Base-by-base conservation (phyloP, 1,140 invertebrate species). In the Camponotus floridanus region DNA sequence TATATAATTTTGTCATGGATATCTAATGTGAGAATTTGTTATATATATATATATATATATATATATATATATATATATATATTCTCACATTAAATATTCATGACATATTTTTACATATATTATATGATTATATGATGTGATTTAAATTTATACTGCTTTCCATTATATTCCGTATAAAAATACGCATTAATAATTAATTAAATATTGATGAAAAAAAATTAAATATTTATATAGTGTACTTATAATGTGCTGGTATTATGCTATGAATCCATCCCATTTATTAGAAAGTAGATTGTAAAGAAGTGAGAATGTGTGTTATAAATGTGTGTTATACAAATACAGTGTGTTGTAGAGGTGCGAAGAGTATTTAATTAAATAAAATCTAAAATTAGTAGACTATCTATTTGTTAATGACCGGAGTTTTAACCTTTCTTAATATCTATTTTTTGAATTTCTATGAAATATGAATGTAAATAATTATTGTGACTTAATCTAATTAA, bases 281-380 rank as follows among this genome's bases (percentile, higher is more conserved):
- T 88, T 85, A 87, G 74, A 78, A 81, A 81, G 87, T 65, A 74
- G 78, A 78, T 76, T 78, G 62, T 26, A 48, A 76, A 85, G 76
- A 73, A 80, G 87, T 90, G 85, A 90, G 92, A 92, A 92, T 92
- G 91, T 9, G 42, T 42, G 39, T 42, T 42, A 88, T 88, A 92
- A 91, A 89, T 94, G 93, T 92, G 90, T 92, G 91, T 93, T 92
- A 92, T 92, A 91, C 84, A 73, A 91, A 89, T 92, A 93, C 91
- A 91, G 92, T 93, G 92, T 93, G 94, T 92, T 94, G 94, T 94
- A 95, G 92, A 94, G 92, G 88, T 93, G 93, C 93, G 91, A 92
- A 92, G 90, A 94, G 92, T 94, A 94, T 94, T 95, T 94, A 94
- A 94, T 94, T 94, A 93, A 94, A 94, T 94, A 94, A 94, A 94